phyloP scores from a whole-genome alignment of 2,797 vertebrate species.

The Champsocephalus esox region DNA sequence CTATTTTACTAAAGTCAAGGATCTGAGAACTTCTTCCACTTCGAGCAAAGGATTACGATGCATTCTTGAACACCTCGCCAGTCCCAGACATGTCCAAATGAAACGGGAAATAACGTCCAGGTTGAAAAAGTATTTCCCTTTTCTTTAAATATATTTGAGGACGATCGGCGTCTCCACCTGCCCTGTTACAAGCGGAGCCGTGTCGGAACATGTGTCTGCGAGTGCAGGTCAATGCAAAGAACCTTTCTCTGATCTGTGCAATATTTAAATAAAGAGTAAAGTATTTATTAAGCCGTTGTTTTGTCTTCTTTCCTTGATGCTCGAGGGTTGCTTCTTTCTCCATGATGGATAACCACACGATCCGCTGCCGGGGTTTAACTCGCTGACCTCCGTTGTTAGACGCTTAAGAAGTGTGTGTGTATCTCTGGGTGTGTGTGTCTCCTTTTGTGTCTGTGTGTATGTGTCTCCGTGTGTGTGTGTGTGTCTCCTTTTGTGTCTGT shows the following conservation, averaged over 20 bases:
- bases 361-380: neutral
- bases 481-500: too few species aligned
- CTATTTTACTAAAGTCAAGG: too few species aligned
- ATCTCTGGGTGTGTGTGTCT: constrained; percentile 3
- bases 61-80: too few species aligned
- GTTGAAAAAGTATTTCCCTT: too few species aligned
- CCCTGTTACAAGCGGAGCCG: constrained; percentile 59
- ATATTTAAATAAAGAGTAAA: constrained; percentile 96
- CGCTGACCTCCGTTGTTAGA: neutral
- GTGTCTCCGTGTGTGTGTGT: too few species aligned
- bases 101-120: too few species aligned
- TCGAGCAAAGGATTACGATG: too few species aligned
- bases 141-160: constrained; percentile 20
- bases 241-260: constrained; percentile 89
- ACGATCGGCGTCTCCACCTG: constrained; percentile 55
- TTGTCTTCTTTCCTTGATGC: too few species aligned
- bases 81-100: too few species aligned
- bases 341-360: too few species aligned
- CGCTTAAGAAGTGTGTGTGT: constrained; percentile 13
- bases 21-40: too few species aligned
- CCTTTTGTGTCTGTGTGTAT: constrained; percentile 40
- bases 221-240: constrained; percentile 58
- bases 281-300: constrained; percentile 90
- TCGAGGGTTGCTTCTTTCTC: neutral
- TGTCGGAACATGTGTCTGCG: constrained; percentile 47